Percentiles rank a stretch among this genome's conserved stretches.
These are phyloP conservation scores for Leucoraja ocellata DNA, from an alignment of 2,797 vertebrate genomes.

Conservation along the genomic window DNA sequence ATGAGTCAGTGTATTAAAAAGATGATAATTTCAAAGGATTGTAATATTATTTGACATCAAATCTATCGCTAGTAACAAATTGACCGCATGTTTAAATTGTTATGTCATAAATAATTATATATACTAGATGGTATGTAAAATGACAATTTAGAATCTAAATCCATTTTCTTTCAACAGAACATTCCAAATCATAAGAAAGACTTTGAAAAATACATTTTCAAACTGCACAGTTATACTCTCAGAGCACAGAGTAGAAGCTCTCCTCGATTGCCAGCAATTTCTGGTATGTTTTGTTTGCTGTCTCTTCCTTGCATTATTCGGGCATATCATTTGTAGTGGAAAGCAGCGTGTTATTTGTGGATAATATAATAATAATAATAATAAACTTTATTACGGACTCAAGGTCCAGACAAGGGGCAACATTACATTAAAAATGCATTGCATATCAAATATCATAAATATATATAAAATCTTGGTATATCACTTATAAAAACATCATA, in stretches of 20 bases:
- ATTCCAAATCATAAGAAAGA: slow-evolving; percentile 85
- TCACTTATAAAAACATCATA: too few species aligned
- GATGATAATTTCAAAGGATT: background rate
- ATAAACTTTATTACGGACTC: too few species aligned
- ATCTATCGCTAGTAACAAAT: background rate
- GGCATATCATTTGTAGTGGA: too few species aligned
- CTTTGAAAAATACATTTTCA: slow-evolving; percentile 80
- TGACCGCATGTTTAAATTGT: background rate
- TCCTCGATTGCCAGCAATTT: slow-evolving; percentile 88
- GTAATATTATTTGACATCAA: background rate
- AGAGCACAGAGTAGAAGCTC: slow-evolving; percentile 85
- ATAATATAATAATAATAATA: too few species aligned
- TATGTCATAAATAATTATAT: background rate
- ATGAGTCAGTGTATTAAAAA: background rate
- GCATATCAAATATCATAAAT: too few species aligned
- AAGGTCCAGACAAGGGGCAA: too few species aligned
- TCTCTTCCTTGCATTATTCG: background rate
- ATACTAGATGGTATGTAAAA: background rate
- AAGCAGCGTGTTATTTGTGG: background rate
- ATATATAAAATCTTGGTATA: too few species aligned
- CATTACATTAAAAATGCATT: too few species aligned
- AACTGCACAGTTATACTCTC: slow-evolving; percentile 86
- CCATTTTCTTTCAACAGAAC: slow-evolving; percentile 62
- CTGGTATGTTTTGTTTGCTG: slow-evolving; percentile 65
- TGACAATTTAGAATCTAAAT: background rate